These are phyloP conservation scores for Anthopleura xanthogrammica DNA, from an alignment of 92 coral and sea anemone species.

Conservation along the genomic window DNA sequence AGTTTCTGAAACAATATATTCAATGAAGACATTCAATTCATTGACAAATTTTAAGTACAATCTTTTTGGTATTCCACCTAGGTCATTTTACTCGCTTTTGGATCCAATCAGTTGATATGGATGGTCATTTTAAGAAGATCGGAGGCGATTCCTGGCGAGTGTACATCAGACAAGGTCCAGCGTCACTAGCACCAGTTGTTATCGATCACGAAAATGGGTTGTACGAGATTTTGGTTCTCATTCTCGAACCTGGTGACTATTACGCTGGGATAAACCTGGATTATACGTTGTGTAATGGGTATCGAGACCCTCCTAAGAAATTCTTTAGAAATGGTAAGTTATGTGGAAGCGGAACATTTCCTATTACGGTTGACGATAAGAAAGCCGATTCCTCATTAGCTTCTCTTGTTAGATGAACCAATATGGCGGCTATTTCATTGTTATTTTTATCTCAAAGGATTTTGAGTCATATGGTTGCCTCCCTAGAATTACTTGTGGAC, in stretches of 20 bases:
- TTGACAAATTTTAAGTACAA: background rate
- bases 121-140: slow-evolving; percentile 36
- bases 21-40: no score
- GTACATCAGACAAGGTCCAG: slow-evolving; percentile 72
- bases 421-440: no score
- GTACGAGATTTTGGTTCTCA: slow-evolving; percentile 62
- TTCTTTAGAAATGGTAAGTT: slow-evolving; percentile 62
- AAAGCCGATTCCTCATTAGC: no score
- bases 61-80: background rate
- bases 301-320: slow-evolving; percentile 70
- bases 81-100: slow-evolving; percentile 67
- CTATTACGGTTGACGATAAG: no score
- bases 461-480: no score
- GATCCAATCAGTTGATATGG: slow-evolving; percentile 57
- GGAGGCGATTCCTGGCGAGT: slow-evolving; percentile 88
- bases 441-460: no score
- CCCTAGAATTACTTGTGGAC: no score
- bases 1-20: no score
- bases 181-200: slow-evolving; percentile 68
- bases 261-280: slow-evolving; percentile 52
- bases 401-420: no score
- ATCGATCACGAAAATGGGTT: slow-evolving; percentile 70
- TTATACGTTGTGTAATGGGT: slow-evolving; percentile 72
- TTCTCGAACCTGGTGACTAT: slow-evolving; percentile 69
- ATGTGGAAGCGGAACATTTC: no score